These are phyloP conservation scores for Aurelia aurita complex sp. Pacific DNA, from an alignment of 30 jellyfish, hydroid and myxozoan species.

Conservation along the genomic window DNA sequence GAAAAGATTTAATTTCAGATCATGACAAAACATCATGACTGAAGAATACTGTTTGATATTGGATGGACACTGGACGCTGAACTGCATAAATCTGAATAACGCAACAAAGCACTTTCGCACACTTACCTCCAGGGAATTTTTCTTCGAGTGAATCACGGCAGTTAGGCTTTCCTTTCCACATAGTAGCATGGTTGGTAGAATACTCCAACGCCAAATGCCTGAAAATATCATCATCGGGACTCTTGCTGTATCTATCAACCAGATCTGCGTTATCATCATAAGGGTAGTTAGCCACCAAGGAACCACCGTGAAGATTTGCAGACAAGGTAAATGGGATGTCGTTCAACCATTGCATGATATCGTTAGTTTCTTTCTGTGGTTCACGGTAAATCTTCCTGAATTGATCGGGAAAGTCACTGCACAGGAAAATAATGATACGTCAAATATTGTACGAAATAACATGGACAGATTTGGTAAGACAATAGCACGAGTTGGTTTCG, in stretches of 20 bases:
- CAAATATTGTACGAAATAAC: too few species aligned
- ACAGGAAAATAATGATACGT: constrained; percentile 44
- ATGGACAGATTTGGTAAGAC: too few species aligned
- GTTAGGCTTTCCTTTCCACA: constrained; percentile 78
- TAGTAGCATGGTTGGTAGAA: constrained; percentile 83
- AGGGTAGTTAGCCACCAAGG: constrained; percentile 97
- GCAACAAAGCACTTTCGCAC: neutral
- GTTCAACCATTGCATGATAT: constrained; percentile 71
- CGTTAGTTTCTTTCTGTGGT: constrained; percentile 81
- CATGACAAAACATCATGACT: too few species aligned
- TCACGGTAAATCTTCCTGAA: constrained; percentile 28
- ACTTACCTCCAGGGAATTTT: constrained; percentile 65
- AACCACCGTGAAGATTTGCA: constrained; percentile 98
- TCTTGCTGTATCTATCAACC: constrained; percentile 51
- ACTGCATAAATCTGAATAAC: too few species aligned
- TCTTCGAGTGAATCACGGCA: constrained; percentile 70
- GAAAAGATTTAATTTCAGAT: too few species aligned
- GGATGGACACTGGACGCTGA: too few species aligned
- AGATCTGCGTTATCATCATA: constrained; percentile 76
- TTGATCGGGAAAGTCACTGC: constrained; percentile 97
- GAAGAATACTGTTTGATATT: too few species aligned
- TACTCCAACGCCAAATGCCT: constrained; percentile 76
- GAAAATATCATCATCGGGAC: constrained; percentile 93
- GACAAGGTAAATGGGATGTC: constrained; percentile 90
- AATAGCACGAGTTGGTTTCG: too few species aligned